Evolutionary conservation across 2,113 vertebrate genomes (phyloP), one percentile per base, ranked within the genome.

Genomic region (Colinus virginianus): DNA sequence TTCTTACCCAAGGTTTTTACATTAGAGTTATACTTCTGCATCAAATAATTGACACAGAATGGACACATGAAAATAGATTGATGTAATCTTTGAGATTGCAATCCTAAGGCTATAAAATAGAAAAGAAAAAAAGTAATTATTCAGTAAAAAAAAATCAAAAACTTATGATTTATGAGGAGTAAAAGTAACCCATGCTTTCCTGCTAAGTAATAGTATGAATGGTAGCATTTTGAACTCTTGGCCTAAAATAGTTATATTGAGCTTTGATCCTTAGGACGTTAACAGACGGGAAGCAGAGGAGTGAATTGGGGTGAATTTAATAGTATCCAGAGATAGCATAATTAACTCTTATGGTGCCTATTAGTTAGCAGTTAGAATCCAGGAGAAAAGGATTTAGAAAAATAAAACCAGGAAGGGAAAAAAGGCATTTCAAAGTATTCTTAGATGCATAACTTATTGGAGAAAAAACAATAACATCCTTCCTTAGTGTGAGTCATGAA

Each of bases 301-400:
- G 89, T 51, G 56, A 96, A 96, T 90, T 94, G 84, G 91, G 68
- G 68, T 92, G 75, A 92, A 94, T 93, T 85, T 94, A 96, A 95
- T 90, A 48, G 76, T 83, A 93, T 90, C 94, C 84, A 96, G 95
- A 92, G 89, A 92, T 80, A 91, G 76, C 88, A 92, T 87, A 91
- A 92, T 94, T 94, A 90, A 90, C 51, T 90, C 84, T 91, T 94
- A 51, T 64, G 55, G 71, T 90, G 70, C 87, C 68, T 90, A 83
- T 87, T 86, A 32, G 28, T 63, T 51, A 89, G 76, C 61, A 95
- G 56, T 36, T 61, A 83, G 32, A 5, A 9, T 46, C 59, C 79
- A 76, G 78, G 93, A 34, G 5, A 67, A 91, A 85, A 91, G 14
- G 22, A 30, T 83, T 82, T 79, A 58, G 40, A 43, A 87, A 92